Conservation (phyloP, 53 echinoderm and acorn worm species). For the Hippasteria phrygiana region DNA sequence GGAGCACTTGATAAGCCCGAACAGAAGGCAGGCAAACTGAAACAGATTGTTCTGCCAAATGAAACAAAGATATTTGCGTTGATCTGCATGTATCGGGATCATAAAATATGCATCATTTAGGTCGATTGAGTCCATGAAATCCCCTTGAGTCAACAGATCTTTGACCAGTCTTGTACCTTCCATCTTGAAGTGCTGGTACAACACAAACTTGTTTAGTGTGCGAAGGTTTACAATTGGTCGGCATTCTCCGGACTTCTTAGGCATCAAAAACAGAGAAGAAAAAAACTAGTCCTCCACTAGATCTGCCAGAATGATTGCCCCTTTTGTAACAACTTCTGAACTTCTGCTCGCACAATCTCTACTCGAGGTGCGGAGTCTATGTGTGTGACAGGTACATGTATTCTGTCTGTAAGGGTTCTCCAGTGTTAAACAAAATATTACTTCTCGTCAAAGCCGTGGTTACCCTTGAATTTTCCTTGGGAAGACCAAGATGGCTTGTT, state of each 20-base stretch:
- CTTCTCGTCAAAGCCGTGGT: background rate
- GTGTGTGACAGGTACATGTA: background rate
- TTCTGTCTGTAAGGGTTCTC: constrained; percentile 9
- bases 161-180: constrained; percentile 63
- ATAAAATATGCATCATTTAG: constrained; percentile 81
- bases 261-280: constrained; percentile 60
- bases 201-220: constrained; percentile 62
- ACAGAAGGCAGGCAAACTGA: constrained; percentile 43
- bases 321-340: background rate
- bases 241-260: constrained; percentile 67
- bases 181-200: constrained; percentile 66
- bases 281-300: constrained; percentile 46
- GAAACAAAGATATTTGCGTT: constrained; percentile 56
- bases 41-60: constrained; percentile 48
- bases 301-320: background rate
- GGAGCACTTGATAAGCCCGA: constrained; percentile 63
- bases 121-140: constrained; percentile 70
- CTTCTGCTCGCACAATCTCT: background rate
- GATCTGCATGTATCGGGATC: constrained; percentile 38
- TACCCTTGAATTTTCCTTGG: background rate
- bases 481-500: background rate
- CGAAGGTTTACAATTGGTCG: constrained; percentile 61
- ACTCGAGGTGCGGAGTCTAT: background rate
- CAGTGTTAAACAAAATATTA: background rate
- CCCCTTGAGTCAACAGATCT: constrained; percentile 10